Base-by-base conservation (phyloP, 2,113 vertebrate species). In the Perca flavescens region DNA sequence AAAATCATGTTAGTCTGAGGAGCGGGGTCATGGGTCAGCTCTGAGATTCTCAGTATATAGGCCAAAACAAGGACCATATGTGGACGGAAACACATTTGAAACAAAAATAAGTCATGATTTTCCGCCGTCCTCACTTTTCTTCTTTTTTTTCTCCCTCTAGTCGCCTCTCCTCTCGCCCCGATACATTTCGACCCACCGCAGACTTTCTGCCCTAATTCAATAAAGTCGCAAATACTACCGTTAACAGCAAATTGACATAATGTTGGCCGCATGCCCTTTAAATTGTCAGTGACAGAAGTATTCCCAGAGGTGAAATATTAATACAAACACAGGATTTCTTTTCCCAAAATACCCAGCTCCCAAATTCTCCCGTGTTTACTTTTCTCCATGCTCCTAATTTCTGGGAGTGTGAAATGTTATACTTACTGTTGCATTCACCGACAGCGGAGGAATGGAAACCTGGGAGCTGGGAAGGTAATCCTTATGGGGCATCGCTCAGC, bases 51-150 rank as follows among this genome's bases (percentile, higher is more conserved):
- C 79, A 25, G 87, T 92, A 91, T 92, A 92, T 86, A 91, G 89
- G 91, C 86, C 89, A 92, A 94, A 96, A 95, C 94, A 88, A 94
- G 95, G 94, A 96, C 94, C 95, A 96, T 93, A 93, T 96, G 95
- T 95, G 94, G 86, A 93, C 87, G 72, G 91, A 93, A 93, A 92
- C 92, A 90, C 91, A 87, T 94, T 91, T 70, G 87, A 93, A 94
- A 95, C 90, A 87, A 93, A 93, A 95, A 96, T 93, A 95, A 91
- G 86, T 93, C 81, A 17, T 40, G 69, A 86, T 93, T 95, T 92
- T 93, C 89, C 86, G 11, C 89, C 85, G 57, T 85, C 69, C 71
- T 60, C 50, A 58, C 34, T 34, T 34, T 34, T 34, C 34, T 34
- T n/a, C 71, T 60, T 62, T 31, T 65, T 31, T 31, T 49, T 13